Base-by-base conservation (phyloP, 2,888 invertebrate genomes). In the Agonopterix heracliana region DNA sequence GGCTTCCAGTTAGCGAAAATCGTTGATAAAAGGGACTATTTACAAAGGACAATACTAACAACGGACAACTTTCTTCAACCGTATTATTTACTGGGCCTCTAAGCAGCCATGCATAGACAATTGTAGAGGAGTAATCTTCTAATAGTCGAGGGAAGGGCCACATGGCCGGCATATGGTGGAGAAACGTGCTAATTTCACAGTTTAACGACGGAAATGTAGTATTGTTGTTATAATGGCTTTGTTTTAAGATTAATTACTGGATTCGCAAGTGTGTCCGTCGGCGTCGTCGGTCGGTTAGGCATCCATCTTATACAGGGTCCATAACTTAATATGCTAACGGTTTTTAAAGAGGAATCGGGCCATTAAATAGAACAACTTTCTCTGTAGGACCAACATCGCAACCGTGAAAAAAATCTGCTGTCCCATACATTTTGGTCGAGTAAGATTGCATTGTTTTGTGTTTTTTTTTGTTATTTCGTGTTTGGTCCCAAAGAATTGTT, bases 111-210 rank as follows among this genome's bases (percentile, higher is more conserved):
- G 68, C 77, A 66, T 74, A 68, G 68, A 74, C 63, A 68, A 71
- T 73, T 65, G 53, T 45, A 47, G 43, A 50, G 53, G 50, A 53
- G 59, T 26, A 26, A 52, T 56, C 49, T 53, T 56, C 57, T 60
- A 63, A 60, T 61, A 58, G 60, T 54, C 50, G 50, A 40, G 35
- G 12, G 3, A 57, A 54, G 52, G 47, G 62, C 72, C 83, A 84
- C 81, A 83, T 85, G 83, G 68, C 73, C 54, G 60, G 62, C 83
- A 84, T 79, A 81, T 85, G 85, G 74, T 66, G 57, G 48, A 54
- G 58, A 64, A 62, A 50, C 53, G 51, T 51, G 65, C 64, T 57
- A 66, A 68, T 65, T 46, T 41, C 17, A 34, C 42, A 34, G 41
- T 66, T 67, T 71, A 75, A 66, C 64, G 65, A 63, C 55, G 62